A percentile compares a stretch with the other conserved stretches of the same genome.
These are phyloP conservation scores for Circaetus gallicus DNA, from an alignment of 2,113 vertebrate species.

Conservation along the genomic window DNA sequence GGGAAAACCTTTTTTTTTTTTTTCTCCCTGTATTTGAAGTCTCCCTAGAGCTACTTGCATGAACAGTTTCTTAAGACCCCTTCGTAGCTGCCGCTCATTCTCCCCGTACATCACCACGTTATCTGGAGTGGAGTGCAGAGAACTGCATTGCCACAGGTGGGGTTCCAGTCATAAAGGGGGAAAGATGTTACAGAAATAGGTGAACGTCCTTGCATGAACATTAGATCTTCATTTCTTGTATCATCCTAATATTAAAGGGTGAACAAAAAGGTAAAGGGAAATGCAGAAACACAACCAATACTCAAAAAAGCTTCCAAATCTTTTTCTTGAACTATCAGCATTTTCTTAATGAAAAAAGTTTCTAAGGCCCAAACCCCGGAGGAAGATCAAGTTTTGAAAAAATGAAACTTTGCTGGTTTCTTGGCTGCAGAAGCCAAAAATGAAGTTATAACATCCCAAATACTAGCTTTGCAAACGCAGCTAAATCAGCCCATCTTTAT, in stretches of 20 bases:
- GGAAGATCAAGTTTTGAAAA: neutral
- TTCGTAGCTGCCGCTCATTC: neutral
- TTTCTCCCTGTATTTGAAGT: conserved; percentile 14
- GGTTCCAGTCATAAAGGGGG: neutral
- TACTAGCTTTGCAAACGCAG: neutral
- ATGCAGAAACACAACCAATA: neutral
- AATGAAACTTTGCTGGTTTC: neutral
- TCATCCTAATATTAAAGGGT: neutral
- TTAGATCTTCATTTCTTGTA: neutral
- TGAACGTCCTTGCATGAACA: neutral
- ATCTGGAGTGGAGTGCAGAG: neutral
- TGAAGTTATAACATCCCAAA: neutral
- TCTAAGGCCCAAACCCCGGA: neutral
- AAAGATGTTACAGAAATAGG: neutral
- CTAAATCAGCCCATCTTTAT: neutral
- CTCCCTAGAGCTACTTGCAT: conserved; percentile 48
- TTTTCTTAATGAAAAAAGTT: conserved; percentile 7
- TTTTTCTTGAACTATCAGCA: neutral
- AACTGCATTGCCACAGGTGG: neutral
- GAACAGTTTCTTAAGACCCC: conserved; percentile 12
- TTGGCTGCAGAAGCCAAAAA: neutral
- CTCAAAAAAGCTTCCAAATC: neutral
- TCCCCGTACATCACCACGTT: neutral
- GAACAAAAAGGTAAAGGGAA: neutral
- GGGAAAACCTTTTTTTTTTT: neutral